phyloP scores from a whole-genome alignment of 35 echinoderm and acorn worm genomes.

The Lytechinus pictus region DNA sequence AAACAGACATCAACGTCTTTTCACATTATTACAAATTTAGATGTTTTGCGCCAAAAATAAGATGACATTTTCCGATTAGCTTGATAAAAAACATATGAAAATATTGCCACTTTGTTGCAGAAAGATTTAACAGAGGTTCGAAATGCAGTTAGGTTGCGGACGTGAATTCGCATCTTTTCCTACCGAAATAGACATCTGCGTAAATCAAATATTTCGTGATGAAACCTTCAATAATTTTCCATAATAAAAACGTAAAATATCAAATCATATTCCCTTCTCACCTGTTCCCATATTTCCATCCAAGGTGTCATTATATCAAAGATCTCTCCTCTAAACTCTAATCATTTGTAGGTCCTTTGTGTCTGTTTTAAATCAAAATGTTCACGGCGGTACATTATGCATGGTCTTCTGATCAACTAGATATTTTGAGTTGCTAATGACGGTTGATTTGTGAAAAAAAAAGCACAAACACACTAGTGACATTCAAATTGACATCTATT shows the following conservation, averaged over 20 bases:
- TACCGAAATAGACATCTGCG: conserved; percentile 17
- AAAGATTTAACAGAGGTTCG: not conserved
- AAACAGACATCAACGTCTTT: no score
- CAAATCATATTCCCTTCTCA: not conserved
- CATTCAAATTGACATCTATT: no score
- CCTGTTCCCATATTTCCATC: not conserved
- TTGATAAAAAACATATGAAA: not conserved
- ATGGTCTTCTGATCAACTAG: not conserved
- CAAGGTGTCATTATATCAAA: not conserved
- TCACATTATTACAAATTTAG: no score
- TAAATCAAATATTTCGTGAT: not conserved
- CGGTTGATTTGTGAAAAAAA: not conserved
- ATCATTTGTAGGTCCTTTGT: no score
- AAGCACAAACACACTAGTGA: not conserved
- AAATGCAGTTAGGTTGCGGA: not conserved
- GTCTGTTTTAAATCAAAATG: no score
- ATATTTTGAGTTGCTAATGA: not conserved
- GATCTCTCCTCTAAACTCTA: not conserved
- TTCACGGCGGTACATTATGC: not conserved
- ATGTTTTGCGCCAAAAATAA: not conserved
- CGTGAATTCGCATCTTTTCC: conserved; percentile 1
- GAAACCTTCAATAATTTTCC: not conserved
- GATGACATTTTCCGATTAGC: not conserved
- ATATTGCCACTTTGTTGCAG: not conserved
- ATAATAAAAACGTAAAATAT: not conserved